phyloP scores from a whole-genome alignment of 2,888 invertebrate genomes.

The Hirtodrosophila histrioides region DNA sequence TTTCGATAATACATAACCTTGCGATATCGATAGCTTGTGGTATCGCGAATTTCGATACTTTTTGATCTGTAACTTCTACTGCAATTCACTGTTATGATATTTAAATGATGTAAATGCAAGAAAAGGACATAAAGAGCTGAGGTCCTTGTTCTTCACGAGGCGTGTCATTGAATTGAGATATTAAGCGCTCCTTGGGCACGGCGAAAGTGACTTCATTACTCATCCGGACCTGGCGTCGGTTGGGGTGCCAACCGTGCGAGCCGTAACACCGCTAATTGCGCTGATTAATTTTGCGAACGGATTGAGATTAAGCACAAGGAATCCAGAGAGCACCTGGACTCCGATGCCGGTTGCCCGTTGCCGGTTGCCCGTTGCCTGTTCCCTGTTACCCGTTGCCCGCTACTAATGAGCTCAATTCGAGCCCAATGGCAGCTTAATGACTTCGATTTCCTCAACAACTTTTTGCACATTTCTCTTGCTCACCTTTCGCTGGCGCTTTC shows the following conservation, averaged over 20 bases:
- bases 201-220: slow-evolving; percentile 36
- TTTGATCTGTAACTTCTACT: too few relatives aligned
- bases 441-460: slow-evolving; percentile 45
- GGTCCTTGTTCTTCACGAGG: slow-evolving; percentile 2
- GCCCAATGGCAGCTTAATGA: slow-evolving; percentile 54
- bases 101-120: background rate
- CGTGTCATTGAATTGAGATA: slow-evolving; percentile 49
- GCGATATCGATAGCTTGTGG: too few relatives aligned
- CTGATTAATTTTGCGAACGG: slow-evolving; percentile 66
- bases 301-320: slow-evolving; percentile 33
- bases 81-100: background rate
- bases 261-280: slow-evolving; percentile 53
- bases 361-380: background rate
- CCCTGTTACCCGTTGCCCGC: background rate
- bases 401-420: slow-evolving; percentile 64
- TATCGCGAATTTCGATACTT: too few relatives aligned
- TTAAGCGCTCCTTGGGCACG: slow-evolving; percentile 25
- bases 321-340: slow-evolving; percentile 21
- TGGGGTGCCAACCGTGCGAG: slow-evolving; percentile 35
- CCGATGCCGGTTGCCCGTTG: too few relatives aligned
- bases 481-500: background rate
- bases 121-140: slow-evolving; percentile 14
- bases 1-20: too few relatives aligned
- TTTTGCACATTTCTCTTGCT: slow-evolving; percentile 24
- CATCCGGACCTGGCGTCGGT: slow-evolving; percentile 31